Percentiles rank a stretch among this genome's conserved stretches.
Conservation (phyloP, 2,888 invertebrate species). For the Ornithoptera alexandrae region DNA sequence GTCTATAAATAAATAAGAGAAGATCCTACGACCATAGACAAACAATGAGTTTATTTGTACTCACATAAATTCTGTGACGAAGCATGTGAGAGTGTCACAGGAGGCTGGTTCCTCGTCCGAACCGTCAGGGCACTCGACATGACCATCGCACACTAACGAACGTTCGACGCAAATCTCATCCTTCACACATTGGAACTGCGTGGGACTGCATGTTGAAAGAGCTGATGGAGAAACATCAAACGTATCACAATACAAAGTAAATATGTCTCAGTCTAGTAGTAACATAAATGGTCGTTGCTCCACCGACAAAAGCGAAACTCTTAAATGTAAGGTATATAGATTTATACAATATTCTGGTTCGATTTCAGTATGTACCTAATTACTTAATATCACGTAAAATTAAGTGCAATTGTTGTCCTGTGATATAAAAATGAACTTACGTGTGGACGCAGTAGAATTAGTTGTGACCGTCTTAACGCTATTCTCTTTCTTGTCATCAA, state of each 20-base stretch:
- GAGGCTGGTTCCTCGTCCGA: conserved; percentile 49
- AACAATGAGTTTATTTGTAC: conserved; percentile 31
- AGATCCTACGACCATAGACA: neutral
- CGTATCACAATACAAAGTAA: no score
- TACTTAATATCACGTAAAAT: no score
- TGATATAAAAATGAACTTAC: conserved; percentile 11
- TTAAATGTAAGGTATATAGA: no score
- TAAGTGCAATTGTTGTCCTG: neutral
- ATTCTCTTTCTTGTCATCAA: no score
- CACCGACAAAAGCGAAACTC: no score
- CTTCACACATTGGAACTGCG: conserved; percentile 49
- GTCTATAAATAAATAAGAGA: no score
- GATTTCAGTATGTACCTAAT: no score
- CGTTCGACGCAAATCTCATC: conserved; percentile 51
- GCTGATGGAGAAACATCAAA: conserved; percentile 5
- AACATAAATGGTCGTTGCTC: no score
- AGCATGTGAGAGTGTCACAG: conserved; percentile 51
- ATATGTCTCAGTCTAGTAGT: no score
- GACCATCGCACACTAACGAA: conserved; percentile 53
- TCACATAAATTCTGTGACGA: conserved; percentile 64
- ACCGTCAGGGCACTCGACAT: conserved; percentile 55
- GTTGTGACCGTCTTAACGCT: neutral
- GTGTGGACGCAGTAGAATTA: neutral
- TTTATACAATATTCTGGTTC: no score
- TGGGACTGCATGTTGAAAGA: conserved; percentile 38